Conservation (phyloP, 1,140 invertebrate species). For the Macrobrachium nipponense region DNA sequence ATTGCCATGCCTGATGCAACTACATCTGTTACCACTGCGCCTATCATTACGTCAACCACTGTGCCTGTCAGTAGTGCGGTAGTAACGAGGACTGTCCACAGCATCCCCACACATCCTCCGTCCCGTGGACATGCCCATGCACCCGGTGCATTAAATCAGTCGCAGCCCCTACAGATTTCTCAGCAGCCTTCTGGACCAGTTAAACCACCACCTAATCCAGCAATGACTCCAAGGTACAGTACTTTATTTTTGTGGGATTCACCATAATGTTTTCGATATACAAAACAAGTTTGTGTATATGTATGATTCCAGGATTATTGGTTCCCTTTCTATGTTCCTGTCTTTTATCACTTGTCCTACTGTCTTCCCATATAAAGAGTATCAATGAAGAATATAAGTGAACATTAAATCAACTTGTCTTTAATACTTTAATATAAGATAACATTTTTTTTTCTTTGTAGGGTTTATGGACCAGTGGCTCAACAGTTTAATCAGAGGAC, state of each 20-base stretch:
- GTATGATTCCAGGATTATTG: background rate
- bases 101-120: conserved; percentile 63
- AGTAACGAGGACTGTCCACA: conserved; percentile 65
- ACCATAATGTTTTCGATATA: background rate
- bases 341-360: background rate
- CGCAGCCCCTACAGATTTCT: background rate
- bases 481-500: conserved; percentile 42
- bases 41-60: background rate
- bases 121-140: conserved; percentile 63
- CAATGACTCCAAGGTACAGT: conserved; percentile 46
- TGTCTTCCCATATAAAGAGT: background rate
- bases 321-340: background rate
- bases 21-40: background rate
- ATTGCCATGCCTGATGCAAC: conserved; percentile 5
- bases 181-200: conserved; percentile 7
- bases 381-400: too few relatives aligned
- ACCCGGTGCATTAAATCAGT: conserved; percentile 9
- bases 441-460: background rate
- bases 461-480: conserved; percentile 38
- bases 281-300: background rate
- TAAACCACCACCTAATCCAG: conserved; percentile 33
- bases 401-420: too few relatives aligned
- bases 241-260: background rate
- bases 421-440: background rate
- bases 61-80: conserved; percentile 18